Percentiles rank a stretch among this genome's conserved stretches.
These are phyloP conservation scores for Tricholaema leucomelas DNA, from an alignment of 2,113 vertebrate species.

Conservation along the genomic window DNA sequence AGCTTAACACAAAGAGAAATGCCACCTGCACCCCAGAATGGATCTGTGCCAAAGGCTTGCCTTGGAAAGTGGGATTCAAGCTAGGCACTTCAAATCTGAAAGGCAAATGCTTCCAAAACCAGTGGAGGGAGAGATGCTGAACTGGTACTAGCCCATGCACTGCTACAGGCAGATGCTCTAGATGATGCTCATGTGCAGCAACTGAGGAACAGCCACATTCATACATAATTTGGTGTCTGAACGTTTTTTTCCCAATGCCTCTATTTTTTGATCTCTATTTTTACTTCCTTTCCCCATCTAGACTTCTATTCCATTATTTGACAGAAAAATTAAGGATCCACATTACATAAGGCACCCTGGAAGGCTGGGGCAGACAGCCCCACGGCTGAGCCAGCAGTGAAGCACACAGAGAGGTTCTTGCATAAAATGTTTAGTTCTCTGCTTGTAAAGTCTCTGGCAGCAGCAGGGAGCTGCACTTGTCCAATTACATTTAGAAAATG, in stretches of 20 bases:
- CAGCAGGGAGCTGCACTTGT: neutral
- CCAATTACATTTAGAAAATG: slow-evolving; percentile 10
- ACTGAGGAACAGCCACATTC: neutral
- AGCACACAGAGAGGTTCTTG: neutral
- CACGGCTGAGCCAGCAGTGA: neutral
- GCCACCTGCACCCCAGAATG: neutral
- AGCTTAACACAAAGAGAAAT: slow-evolving; percentile 44
- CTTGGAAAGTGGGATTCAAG: neutral
- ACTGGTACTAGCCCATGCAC: neutral
- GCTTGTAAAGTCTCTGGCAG: neutral
- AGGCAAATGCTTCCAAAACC: neutral
- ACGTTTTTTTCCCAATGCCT: too few relatives aligned
- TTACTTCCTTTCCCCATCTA: neutral
- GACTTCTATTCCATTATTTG: neutral
- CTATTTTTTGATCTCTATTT: too few relatives aligned
- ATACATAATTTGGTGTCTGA: fast-evolving
- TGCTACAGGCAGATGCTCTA: neutral
- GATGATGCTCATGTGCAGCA: fast-evolving
- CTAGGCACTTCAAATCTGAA: neutral
- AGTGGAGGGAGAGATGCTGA: neutral
- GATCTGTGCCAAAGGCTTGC: neutral
- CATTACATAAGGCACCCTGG: neutral
- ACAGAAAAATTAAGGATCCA: neutral
- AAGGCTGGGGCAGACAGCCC: neutral
- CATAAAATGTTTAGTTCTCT: neutral